Base-by-base conservation (phyloP, 2,797 vertebrate species). In the Kryptolebias ocellatus region DNA sequence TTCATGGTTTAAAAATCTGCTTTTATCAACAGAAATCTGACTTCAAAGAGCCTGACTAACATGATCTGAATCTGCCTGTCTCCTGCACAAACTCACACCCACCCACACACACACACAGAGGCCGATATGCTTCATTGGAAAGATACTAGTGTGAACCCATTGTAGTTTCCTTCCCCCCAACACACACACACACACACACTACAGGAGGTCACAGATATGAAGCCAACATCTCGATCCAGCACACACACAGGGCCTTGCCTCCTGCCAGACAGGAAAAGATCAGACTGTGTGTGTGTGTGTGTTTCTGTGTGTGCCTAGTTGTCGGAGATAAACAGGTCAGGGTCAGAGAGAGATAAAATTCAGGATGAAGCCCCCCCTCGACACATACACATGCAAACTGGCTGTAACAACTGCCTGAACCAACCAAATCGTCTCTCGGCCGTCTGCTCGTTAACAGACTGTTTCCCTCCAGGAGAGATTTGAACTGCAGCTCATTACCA, bases 291-390 rank as follows among this genome's bases (percentile, higher is more conserved):
- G 47, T 46, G 64, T 70, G 58, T 51, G 60, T 64, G 18, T 64
- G 52, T 79, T 29, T 67, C 71, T 64, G 65, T 53, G 56, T 70
- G 72, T 58, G 66, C 24, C 49, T 46, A 63, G 46, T 64, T 83
- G 65, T 77, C 45, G 70, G 49, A 78, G 84, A 87, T 87, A 87
- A 85, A 72, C 74, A 64, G 70, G 76, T 83, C 83, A 87, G 64
- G 78, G 74, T 70, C 76, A 46, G 67, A 67, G 72, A 78, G 63
- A 73, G 78, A 85, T 80, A 85, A 46, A 59, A 82, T 65, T 68
- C 60, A 67, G 60, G 54, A 72, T 66, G 54, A 69, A 69, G 17
- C 16, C 68, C 54, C 54, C 53, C 37, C 58, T 1, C 1, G 34
- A 51, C 0, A 1, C 49, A 17, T 66, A 51, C 53, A 34, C 49